Evolutionary conservation across 2,888 invertebrate species (phyloP).

Genomic region (Dryadula phaetusa): DNA sequence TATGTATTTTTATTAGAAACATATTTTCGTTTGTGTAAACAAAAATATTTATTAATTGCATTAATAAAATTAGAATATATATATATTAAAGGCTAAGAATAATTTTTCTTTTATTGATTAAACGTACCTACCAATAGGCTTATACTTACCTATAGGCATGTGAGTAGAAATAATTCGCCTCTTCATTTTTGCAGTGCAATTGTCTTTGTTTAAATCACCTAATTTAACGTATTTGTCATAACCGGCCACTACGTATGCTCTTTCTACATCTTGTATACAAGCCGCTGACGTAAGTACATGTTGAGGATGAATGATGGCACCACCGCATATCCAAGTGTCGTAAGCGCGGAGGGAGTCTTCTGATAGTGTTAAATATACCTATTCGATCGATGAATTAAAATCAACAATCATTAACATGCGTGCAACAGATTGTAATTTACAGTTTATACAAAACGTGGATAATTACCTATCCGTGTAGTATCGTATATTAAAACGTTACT

Average conservation of each 20-base stretch:
- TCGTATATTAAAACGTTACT: no score
- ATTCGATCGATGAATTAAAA: not conserved
- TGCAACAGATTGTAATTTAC: no score
- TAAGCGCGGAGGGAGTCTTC: slow-evolving; percentile 40
- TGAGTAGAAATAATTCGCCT: slow-evolving; percentile 58
- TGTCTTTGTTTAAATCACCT: slow-evolving; percentile 46
- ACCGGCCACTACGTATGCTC: slow-evolving; percentile 52
- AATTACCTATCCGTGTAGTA: no score
- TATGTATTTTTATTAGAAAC: no score
- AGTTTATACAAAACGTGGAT: no score
- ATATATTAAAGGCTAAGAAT: no score
- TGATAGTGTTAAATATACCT: slow-evolving; percentile 47
- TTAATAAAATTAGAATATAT: no score
- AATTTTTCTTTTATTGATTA: no score
- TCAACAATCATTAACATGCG: no score
- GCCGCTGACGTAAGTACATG: slow-evolving; percentile 53
- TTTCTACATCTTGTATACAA: slow-evolving; percentile 51
- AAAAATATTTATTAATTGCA: no score
- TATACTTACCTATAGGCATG: slow-evolving; percentile 55
- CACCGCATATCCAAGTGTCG: slow-evolving; percentile 52
- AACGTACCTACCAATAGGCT: no score
- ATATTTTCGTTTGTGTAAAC: no score
- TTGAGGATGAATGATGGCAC: slow-evolving; percentile 46
- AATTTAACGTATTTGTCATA: slow-evolving; percentile 52
- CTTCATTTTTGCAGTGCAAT: slow-evolving; percentile 53